Percentiles rank a stretch among this genome's conserved stretches.
phyloP scores from a whole-genome alignment of 2,113 vertebrate genomes.

The Plecturocebus donacophilus region DNA sequence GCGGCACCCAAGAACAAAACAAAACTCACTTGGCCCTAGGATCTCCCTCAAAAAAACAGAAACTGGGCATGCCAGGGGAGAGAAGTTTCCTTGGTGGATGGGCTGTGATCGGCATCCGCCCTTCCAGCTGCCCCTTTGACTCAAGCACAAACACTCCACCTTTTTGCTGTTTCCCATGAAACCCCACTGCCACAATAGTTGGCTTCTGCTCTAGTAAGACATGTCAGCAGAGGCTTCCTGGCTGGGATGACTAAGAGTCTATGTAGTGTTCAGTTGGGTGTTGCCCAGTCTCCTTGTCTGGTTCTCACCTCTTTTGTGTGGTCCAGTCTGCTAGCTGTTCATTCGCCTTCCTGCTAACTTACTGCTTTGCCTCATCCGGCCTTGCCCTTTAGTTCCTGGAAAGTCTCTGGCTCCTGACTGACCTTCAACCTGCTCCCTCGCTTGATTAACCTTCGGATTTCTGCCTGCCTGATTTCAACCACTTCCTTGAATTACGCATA shows the following conservation, averaged over 20 bases:
- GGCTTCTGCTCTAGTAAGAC: background rate
- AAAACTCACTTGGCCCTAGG: background rate
- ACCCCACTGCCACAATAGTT: background rate
- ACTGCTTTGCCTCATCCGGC: background rate
- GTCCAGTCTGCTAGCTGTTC: background rate
- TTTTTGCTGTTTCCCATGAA: fast-evolving
- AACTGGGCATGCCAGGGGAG: background rate
- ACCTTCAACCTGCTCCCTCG: background rate
- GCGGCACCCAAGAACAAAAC: background rate
- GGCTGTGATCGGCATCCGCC: background rate
- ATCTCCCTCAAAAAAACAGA: background rate
- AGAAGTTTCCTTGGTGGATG: fast-evolving
- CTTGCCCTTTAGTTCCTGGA: background rate
- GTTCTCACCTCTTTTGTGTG: background rate
- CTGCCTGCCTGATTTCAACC: background rate
- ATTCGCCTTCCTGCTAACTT: background rate
- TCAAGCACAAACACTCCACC: fast-evolving
- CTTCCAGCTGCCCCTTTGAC: background rate
- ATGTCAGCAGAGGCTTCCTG: background rate
- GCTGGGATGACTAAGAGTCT: background rate
- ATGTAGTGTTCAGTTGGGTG: background rate
- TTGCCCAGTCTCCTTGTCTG: background rate
- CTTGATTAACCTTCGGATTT: background rate
- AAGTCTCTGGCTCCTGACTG: background rate
- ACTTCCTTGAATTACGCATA: background rate